Base-by-base conservation (phyloP, 2,797 vertebrate genomes). In the Hippoglossus hippoglossus region DNA sequence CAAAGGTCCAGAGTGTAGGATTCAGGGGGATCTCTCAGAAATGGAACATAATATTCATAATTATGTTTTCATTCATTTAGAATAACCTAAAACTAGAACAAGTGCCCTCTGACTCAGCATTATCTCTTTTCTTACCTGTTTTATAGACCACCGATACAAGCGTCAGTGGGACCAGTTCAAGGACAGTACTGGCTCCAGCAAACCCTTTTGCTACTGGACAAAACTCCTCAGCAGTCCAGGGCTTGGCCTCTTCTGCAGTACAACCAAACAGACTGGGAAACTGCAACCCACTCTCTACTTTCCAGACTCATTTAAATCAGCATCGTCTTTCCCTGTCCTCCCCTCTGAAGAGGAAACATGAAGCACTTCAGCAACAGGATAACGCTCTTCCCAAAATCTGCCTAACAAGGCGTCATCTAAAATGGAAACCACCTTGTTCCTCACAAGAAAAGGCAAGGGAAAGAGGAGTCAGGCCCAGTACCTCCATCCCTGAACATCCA, bases 271-370 rank as follows among this genome's bases (percentile, higher is more conserved):
- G 67, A 3, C 18, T 21, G 21, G 47, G 61, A 64, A 70, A 51
- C 19, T 28, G 46, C 58, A 60, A 22, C 3, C 19, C 34, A 12
- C 15, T 19, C 15, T 15, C 19, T 15, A 1, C 19, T 51, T 57
- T 21, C 15, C 22, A 44, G 25, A 53, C 15, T 36, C 36, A 24
- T 15, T 47, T 28, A 26, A 44, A 46, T 54, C 61, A 53, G n/a
- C 34, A 31, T 36, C 21, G 19, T 2, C 13, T 51, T 12, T 62
- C 52, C 46, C 67, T 53, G 18, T 64, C 75, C 15, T 74, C 75
- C 60, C 11, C 36, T 10, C 67, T 82, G 55, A 96, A 95, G 90
- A 94, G 95, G 82, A 96, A 92, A 34, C 57, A 49, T 26, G 85
- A 84, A 51, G 24, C 21, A 6, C 59, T n/a, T 44, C 73, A 72